Conservation (phyloP, 1,140 invertebrate genomes). For the Solen grandis region DNA sequence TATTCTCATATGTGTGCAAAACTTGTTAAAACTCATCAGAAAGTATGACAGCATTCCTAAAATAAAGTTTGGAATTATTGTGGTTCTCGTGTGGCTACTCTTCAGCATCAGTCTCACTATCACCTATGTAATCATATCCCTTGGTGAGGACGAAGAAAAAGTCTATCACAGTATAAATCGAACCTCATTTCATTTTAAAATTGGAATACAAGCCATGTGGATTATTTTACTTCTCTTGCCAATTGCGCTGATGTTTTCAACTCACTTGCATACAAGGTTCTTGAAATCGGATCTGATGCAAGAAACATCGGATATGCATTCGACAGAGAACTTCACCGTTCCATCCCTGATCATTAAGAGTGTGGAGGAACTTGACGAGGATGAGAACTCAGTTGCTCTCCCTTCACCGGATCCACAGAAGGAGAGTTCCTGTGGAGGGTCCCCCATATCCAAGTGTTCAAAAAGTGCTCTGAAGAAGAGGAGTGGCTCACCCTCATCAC, state of each 20-base stretch:
- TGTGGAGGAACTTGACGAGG: constrained; percentile 55
- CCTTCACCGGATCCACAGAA: constrained; percentile 35
- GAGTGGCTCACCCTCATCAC: constrained; percentile 43
- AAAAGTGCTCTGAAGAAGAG: constrained; percentile 45
- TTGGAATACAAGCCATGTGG: constrained; percentile 37
- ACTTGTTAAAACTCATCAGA: constrained; percentile 55
- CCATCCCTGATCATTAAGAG: constrained; percentile 65
- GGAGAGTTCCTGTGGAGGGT: constrained; percentile 11
- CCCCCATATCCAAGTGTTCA: constrained; percentile 33
- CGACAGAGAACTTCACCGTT: constrained; percentile 56
- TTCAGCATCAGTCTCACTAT: constrained; percentile 36
- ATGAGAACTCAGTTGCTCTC: constrained; percentile 34
- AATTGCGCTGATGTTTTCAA: constrained; percentile 22
- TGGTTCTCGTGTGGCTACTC: constrained; percentile 42
- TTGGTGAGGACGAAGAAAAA: constrained; percentile 12
- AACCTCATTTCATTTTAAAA: constrained; percentile 50
- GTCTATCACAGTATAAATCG: constrained; percentile 19
- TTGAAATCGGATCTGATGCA: constrained; percentile 31
- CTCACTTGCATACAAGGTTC: constrained; percentile 18
- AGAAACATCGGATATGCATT: constrained; percentile 35
- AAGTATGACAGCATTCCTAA: constrained; percentile 56
- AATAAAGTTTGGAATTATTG: constrained; percentile 42
- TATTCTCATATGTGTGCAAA: constrained; percentile 59
- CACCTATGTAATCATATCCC: constrained; percentile 27
- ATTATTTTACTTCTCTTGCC: constrained; percentile 38